A percentile compares a stretch with the other conserved stretches of the same genome.
Conservation (phyloP, 2,888 invertebrate species). For the Diachrysia chrysitis region DNA sequence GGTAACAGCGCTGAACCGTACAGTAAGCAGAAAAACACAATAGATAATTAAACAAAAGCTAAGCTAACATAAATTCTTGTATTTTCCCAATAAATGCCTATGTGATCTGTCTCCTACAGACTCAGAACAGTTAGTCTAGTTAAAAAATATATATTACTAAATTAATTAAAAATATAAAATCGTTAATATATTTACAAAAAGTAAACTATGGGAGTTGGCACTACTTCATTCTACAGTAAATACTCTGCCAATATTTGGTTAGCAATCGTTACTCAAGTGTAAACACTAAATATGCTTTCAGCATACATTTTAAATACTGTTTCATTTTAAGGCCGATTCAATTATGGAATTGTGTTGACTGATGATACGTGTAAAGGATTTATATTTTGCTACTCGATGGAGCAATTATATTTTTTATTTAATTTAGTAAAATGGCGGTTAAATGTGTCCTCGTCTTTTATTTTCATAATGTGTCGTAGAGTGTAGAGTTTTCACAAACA, state of each 20-base stretch:
- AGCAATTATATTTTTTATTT: not conserved
- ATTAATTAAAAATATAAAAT: no score
- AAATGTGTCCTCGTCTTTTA: no score
- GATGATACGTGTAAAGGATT: not conserved
- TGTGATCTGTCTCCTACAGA: no score
- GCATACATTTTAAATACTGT: constrained; percentile 19
- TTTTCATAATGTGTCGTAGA: no score
- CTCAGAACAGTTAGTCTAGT: no score
- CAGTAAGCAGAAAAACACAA: no score
- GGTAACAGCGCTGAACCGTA: no score
- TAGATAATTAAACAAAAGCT: no score
- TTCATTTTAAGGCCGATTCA: constrained; percentile 9
- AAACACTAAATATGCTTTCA: constrained; percentile 39
- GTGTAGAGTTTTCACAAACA: no score
- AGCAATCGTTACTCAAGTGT: constrained; percentile 23
- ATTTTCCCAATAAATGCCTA: no score
- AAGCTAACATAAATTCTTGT: no score
- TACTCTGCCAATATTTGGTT: constrained; percentile 51
- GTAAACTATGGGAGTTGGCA: constrained; percentile 26
- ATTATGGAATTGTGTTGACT: not conserved
- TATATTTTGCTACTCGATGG: not conserved
- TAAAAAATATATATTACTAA: no score
- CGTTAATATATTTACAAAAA: not conserved
- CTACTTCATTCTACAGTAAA: constrained; percentile 1
- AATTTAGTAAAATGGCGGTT: not conserved